A percentile compares a stretch with the other conserved stretches of the same genome.
Evolutionary conservation across 2,888 invertebrate species (phyloP).

Genomic region (Oligia strigilis): DNA sequence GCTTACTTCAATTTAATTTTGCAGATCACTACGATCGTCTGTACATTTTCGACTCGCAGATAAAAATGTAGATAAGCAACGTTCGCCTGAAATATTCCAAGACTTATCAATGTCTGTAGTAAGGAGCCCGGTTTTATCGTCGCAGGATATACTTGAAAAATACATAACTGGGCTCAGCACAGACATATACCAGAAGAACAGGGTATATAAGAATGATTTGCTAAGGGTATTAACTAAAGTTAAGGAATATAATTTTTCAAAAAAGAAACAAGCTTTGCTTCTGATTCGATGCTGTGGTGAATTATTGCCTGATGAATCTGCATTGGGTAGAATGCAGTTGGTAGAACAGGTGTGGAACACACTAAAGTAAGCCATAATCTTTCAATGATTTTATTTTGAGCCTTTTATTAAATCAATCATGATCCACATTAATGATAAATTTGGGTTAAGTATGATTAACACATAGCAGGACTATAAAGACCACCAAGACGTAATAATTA

Average conservation of each 20-base stretch:
- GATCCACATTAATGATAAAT: neutral
- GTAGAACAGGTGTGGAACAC: conserved; percentile 90
- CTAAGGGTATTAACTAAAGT: conserved; percentile 80
- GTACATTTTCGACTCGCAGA: conserved; percentile 11
- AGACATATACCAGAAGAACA: conserved; percentile 84
- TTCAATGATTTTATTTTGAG: neutral
- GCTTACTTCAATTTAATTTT: conserved; percentile 18
- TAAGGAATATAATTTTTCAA: conserved; percentile 82
- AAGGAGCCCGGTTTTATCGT: conserved; percentile 49
- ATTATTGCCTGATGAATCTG: conserved; percentile 87
- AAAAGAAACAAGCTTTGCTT: conserved; percentile 84
- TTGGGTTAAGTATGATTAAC: too few relatives aligned
- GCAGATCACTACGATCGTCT: conserved; percentile 34
- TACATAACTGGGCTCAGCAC: conserved; percentile 81
- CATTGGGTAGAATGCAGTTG: conserved; percentile 84
- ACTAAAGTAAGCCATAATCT: conserved; percentile 79
- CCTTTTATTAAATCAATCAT: neutral
- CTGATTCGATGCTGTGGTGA: conserved; percentile 91
- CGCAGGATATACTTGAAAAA: conserved; percentile 83
- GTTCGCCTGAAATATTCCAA: conserved; percentile 13
- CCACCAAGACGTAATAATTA: neutral
- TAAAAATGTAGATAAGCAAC: neutral
- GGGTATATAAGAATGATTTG: conserved; percentile 87
- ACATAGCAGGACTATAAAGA: neutral
- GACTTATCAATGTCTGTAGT: neutral